These are phyloP conservation scores for Allygus modestus DNA, from an alignment of 2,888 invertebrate genomes.

Conservation along the genomic window DNA sequence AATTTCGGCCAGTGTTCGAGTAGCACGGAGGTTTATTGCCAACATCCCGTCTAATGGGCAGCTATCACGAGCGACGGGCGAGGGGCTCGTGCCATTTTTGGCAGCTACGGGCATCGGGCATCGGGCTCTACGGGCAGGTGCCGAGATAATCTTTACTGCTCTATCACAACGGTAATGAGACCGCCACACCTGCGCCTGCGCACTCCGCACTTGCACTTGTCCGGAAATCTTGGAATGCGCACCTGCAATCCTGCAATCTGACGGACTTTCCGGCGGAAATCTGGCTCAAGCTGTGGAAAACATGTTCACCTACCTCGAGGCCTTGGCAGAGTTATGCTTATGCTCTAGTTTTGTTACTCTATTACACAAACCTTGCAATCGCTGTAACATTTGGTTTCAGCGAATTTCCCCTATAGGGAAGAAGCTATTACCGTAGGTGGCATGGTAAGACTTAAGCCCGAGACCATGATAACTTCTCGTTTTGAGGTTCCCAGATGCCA, in stretches of 20 bases:
- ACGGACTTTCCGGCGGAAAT: constrained; percentile 27
- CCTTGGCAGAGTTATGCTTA: no score
- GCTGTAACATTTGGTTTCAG: no score
- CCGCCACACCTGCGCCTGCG: background rate
- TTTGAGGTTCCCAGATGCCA: no score
- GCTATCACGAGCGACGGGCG: background rate
- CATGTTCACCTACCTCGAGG: background rate
- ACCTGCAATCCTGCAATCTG: constrained; percentile 10
- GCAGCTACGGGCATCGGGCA: background rate
- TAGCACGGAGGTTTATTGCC: constrained; percentile 12
- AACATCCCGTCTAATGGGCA: constrained; percentile 14
- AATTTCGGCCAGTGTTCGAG: no score
- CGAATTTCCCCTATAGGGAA: no score
- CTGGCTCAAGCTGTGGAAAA: background rate
- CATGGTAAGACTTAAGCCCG: no score
- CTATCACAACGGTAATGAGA: constrained; percentile 11
- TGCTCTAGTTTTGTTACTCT: no score
- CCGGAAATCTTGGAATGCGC: constrained; percentile 21
- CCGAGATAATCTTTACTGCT: constrained; percentile 17
- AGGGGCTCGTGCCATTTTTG: constrained; percentile 18
- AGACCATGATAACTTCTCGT: no score
- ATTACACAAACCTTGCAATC: no score
- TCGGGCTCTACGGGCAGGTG: background rate
- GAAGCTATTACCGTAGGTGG: no score
- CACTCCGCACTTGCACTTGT: constrained; percentile 19